Percentiles rank a stretch among this genome's conserved stretches.
Evolutionary conservation across 30 jellyfish, hydroid and myxozoan genomes (phyloP).

Genomic region (Clytia hemisphaerica): DNA sequence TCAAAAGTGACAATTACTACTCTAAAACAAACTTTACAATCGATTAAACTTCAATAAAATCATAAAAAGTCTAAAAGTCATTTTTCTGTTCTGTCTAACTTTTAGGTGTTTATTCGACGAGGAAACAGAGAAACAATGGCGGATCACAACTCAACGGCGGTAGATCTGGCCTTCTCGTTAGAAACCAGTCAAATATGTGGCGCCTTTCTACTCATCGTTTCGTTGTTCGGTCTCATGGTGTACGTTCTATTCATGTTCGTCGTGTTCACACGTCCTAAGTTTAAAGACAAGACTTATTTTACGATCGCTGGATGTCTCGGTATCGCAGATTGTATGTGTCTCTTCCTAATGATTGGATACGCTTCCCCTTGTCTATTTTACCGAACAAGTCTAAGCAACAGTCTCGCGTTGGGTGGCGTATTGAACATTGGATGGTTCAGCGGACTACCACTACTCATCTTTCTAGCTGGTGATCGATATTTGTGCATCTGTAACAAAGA

Average conservation of each 20-base stretch:
- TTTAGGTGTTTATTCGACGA: too few relatives aligned
- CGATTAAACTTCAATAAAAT: too few relatives aligned
- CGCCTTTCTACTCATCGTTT: neutral
- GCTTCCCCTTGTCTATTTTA: neutral
- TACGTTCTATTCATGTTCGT: neutral
- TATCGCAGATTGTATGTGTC: slow-evolving; percentile 11
- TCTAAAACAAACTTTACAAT: too few relatives aligned
- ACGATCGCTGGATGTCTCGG: slow-evolving; percentile 7
- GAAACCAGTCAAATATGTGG: slow-evolving; percentile 5
- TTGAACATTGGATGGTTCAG: slow-evolving; percentile 11
- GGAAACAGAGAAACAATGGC: too few relatives aligned
- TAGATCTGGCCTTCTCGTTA: too few relatives aligned
- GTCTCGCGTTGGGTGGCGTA: neutral
- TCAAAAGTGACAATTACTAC: too few relatives aligned
- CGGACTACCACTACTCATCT: neutral
- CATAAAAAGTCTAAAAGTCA: too few relatives aligned
- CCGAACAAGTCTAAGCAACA: neutral
- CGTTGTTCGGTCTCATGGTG: neutral
- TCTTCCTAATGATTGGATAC: slow-evolving; percentile 5
- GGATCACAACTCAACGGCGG: too few relatives aligned
- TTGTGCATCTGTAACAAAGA: slow-evolving; percentile 1
- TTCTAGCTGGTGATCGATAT: slow-evolving; percentile 1
- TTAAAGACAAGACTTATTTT: neutral
- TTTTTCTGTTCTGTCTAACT: too few relatives aligned
- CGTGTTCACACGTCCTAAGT: slow-evolving; percentile 2